Evolutionary conservation across 2,113 vertebrate species (phyloP).

Genomic region (Chaetura pelagica): DNA sequence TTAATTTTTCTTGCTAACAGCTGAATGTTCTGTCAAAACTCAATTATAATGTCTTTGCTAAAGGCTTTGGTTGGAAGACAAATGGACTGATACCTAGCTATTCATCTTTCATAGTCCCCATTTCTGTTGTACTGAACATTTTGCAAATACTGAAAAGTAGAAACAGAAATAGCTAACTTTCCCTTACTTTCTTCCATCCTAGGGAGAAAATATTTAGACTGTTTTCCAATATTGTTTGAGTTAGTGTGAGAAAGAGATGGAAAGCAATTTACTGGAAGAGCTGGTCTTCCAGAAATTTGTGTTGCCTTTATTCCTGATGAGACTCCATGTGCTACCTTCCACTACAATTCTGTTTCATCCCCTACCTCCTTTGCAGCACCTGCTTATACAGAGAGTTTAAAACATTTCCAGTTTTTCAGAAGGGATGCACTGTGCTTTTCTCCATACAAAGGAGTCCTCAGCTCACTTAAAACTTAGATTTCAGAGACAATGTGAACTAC

Average conservation of each 20-base stretch:
- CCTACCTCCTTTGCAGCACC: background rate
- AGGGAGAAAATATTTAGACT: background rate
- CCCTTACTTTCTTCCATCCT: background rate
- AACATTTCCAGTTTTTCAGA: background rate
- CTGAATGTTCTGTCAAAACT: background rate
- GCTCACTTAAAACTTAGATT: background rate
- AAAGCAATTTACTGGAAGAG: background rate
- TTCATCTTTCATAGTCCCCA: background rate
- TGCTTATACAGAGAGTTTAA: background rate
- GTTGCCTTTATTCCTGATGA: background rate
- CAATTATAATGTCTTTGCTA: background rate
- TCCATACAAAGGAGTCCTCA: background rate
- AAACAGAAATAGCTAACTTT: background rate
- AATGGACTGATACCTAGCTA: background rate
- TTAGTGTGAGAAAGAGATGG: background rate
- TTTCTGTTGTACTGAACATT: background rate
- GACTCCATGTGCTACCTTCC: background rate
- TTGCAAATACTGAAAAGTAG: background rate
- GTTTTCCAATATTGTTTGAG: background rate
- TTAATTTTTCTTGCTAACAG: background rate
- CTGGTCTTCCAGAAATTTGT: background rate
- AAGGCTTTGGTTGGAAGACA: background rate
- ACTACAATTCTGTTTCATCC: background rate
- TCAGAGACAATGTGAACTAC: background rate
- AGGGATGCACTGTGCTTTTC: background rate